Evolutionary conservation across 1,140 invertebrate species (phyloP).

Genomic region (Brachionus angularis): DNA sequence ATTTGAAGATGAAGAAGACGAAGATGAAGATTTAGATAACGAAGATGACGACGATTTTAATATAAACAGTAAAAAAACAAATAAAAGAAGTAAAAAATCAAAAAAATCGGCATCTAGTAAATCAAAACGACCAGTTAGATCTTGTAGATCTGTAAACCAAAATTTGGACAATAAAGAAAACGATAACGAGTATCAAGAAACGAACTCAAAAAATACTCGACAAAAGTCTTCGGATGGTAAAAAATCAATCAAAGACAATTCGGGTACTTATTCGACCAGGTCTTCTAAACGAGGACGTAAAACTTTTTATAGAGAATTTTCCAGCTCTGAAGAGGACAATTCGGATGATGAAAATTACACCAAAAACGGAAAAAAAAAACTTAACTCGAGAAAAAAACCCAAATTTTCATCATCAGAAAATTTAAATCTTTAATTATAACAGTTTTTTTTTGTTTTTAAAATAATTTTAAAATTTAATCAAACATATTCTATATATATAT

Average conservation of each 20-base stretch:
- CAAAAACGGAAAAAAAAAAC: not conserved
- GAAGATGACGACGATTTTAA: slow-evolving; percentile 23
- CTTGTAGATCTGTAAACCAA: slow-evolving; percentile 18
- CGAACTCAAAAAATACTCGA: not conserved
- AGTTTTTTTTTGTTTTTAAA: too few relatives aligned
- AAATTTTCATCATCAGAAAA: slow-evolving; percentile 38
- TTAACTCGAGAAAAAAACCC: slow-evolving; percentile 11
- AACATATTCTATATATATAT: too few relatives aligned
- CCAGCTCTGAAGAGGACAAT: not conserved
- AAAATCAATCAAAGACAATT: not conserved
- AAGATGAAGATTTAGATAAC: not conserved
- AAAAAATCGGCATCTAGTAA: slow-evolving; percentile 9
- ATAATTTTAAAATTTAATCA: too few relatives aligned
- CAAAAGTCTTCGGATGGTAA: too few relatives aligned
- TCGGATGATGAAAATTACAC: not conserved
- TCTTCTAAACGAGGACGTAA: slow-evolving; percentile 22
- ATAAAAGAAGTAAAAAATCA: slow-evolving; percentile 12
- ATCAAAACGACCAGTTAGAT: slow-evolving; percentile 9
- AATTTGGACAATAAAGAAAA: slow-evolving; percentile 35
- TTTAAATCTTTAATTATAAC: slow-evolving; percentile 12
- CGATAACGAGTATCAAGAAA: too few relatives aligned
- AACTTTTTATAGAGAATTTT: slow-evolving; percentile 17
- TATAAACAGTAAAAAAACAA: not conserved
- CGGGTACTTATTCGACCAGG: not conserved
- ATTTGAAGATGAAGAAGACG: too few relatives aligned